Base-by-base conservation (phyloP, 1,140 invertebrate species). In the Mesaphorura yosii region DNA sequence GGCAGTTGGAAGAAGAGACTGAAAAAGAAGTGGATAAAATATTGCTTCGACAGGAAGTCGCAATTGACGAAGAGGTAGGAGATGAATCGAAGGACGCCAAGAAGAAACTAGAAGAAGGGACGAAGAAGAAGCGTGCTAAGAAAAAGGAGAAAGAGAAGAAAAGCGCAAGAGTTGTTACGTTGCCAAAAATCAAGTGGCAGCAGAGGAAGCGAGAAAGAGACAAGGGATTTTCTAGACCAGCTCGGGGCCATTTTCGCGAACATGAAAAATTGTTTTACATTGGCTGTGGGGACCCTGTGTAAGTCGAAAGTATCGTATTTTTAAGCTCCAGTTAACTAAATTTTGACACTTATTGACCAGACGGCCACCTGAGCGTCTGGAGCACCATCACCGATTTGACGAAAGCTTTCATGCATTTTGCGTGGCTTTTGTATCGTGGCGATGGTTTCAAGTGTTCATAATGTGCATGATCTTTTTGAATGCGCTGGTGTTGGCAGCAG, bases 381-480 rank as follows among this genome's bases (percentile, higher is more conserved):
- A 37, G 22, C n/a, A 48, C 19, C 47, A 48, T 37, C 20, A 14
- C 14, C 5, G 26, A 34, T 5, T 12, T 5, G 29, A 48, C 15
- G 29, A 34, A 15, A 48, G 12, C 3, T 48, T 48, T 48, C 29
- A 48, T 34, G 10, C n/a, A 3, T 48, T 7, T 22, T 5, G 5
- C 12, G 12, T 38, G 19, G 27, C 34, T 4, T 38, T 38, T 10
- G 34, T 50, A 12, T n/a, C 7, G n/a, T 37, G 20, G n/a, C 14
- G 6, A 15, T 5, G 19, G 0, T 61, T 61, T 37, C 51, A 55
- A 41, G 4, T 4, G 12, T 28, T 58, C 10, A 55, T 58, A 12
- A 61, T 61, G 55, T 23, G 25, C 17, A 42, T 58, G 3, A 61
- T 61, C 20, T 19, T 47, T 3, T 17, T 37, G 7, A 61, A 61